phyloP scores from a whole-genome alignment of 2,113 vertebrate species.

The Tretioscincus oriximinensis region DNA sequence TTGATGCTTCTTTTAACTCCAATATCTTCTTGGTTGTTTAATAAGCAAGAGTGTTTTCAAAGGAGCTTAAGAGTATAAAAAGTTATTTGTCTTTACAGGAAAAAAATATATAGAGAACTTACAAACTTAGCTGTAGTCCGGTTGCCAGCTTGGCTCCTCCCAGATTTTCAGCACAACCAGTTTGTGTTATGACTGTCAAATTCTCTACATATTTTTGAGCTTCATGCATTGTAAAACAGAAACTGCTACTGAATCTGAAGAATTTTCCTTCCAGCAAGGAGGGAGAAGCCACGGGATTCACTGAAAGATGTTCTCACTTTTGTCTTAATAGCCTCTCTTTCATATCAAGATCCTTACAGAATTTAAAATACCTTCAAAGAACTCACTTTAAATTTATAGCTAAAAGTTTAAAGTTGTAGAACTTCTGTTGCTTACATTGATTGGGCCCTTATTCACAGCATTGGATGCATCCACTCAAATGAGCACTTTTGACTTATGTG shows the following conservation, averaged over 20 bases:
- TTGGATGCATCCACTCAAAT: constrained; percentile 22
- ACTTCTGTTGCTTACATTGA: constrained; percentile 13
- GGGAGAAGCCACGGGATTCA: background rate
- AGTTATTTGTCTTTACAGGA: no score
- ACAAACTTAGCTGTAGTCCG: no score
- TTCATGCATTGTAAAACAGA: background rate
- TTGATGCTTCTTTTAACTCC: no score
- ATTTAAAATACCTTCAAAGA: constrained; percentile 35
- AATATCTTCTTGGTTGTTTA: no score
- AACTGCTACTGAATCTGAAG: background rate
- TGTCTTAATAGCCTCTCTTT: background rate
- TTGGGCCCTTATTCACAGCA: constrained; percentile 16
- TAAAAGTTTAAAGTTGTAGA: constrained; percentile 15
- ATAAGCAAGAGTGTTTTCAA: no score
- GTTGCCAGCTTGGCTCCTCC: no score
- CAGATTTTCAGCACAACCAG: constrained; percentile 11
- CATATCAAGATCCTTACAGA: constrained; percentile 11
- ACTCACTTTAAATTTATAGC: background rate
- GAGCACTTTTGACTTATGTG: constrained; percentile 36
- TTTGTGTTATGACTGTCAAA: background rate
- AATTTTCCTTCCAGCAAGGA: background rate
- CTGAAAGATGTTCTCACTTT: background rate
- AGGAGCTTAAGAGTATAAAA: no score
- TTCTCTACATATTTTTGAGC: constrained; percentile 22
- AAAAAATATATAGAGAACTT: no score